A percentile compares a stretch with the other conserved stretches of the same genome.
phyloP scores from a whole-genome alignment of 2,797 vertebrate species.

The Eremophila alpestris region DNA sequence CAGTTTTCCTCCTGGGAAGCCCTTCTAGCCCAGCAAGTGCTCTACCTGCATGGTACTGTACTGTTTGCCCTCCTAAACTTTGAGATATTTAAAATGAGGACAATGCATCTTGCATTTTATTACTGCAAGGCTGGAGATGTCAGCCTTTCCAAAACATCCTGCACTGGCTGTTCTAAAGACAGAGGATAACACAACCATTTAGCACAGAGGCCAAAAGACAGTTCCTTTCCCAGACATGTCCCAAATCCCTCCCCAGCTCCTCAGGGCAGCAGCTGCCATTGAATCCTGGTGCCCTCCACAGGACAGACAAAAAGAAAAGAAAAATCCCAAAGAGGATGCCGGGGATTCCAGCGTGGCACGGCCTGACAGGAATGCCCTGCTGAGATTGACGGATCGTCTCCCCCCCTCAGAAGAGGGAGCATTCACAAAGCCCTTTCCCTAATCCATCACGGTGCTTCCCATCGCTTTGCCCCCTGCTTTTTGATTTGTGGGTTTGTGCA shows the following conservation, averaged over 20 bases:
- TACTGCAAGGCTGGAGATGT: neutral
- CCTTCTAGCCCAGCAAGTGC: neutral
- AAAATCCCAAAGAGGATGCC: neutral
- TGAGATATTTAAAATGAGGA: neutral
- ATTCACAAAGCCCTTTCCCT: constrained; percentile 22
- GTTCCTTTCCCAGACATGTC: neutral
- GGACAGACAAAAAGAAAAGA: neutral
- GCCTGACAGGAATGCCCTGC: constrained; percentile 14
- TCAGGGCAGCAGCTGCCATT: neutral
- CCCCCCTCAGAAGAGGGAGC: neutral
- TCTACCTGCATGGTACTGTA: neutral
- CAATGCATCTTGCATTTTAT: constrained; percentile 21
- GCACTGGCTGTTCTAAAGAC: neutral
- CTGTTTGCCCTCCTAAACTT: constrained; percentile 1
- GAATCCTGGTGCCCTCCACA: constrained; percentile 28
- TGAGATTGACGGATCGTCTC: constrained; percentile 36
- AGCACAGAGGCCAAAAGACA: neutral
- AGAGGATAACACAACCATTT: neutral
- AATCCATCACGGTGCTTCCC: constrained; percentile 40
- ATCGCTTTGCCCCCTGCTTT: neutral
- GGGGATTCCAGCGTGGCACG: neutral
- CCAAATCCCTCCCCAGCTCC: neutral
- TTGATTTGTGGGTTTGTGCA: constrained; percentile 43
- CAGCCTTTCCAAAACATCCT: constrained; percentile 24
- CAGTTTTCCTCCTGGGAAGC: neutral